Evolutionary conservation across 2,113 vertebrate genomes (phyloP).

Genomic region (Puma concolor): DNA sequence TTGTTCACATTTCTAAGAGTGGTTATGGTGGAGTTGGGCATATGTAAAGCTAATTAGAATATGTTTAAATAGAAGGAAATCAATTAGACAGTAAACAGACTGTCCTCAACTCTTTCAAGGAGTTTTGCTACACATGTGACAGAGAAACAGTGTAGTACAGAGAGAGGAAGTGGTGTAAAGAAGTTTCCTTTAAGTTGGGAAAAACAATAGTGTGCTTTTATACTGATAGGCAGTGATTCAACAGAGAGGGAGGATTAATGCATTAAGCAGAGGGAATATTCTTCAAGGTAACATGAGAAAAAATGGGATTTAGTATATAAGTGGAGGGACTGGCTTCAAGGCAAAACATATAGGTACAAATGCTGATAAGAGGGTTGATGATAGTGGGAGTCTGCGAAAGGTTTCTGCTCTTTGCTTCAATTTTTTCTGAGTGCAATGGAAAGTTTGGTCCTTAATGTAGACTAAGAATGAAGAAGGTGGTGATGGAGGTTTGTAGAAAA

Average conservation of each 20-base stretch:
- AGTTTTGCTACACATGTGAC: not conserved
- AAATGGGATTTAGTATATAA: not conserved
- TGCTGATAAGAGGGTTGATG: not conserved
- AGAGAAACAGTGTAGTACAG: not conserved
- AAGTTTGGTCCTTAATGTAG: not conserved
- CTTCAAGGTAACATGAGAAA: not conserved
- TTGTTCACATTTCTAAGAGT: not conserved
- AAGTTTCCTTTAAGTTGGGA: not conserved
- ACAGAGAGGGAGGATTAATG: not conserved
- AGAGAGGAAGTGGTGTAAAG: not conserved
- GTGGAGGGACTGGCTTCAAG: not conserved
- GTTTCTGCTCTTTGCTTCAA: not conserved
- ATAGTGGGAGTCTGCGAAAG: not conserved
- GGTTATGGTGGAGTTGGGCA: not conserved
- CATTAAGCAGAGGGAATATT: not conserved
- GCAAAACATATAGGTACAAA: not conserved
- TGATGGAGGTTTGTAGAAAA: not conserved
- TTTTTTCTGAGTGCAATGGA: not conserved
- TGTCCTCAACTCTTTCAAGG: not conserved
- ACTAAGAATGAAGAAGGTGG: not conserved
- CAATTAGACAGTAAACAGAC: not conserved
- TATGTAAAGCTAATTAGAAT: not conserved
- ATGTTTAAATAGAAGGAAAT: not conserved
- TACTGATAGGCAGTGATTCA: not conserved
- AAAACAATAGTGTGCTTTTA: not conserved